Percentiles rank a stretch among this genome's conserved stretches.
These are phyloP conservation scores for Heliconius nattereri DNA, from an alignment of 1,140 invertebrate genomes.

Conservation along the genomic window DNA sequence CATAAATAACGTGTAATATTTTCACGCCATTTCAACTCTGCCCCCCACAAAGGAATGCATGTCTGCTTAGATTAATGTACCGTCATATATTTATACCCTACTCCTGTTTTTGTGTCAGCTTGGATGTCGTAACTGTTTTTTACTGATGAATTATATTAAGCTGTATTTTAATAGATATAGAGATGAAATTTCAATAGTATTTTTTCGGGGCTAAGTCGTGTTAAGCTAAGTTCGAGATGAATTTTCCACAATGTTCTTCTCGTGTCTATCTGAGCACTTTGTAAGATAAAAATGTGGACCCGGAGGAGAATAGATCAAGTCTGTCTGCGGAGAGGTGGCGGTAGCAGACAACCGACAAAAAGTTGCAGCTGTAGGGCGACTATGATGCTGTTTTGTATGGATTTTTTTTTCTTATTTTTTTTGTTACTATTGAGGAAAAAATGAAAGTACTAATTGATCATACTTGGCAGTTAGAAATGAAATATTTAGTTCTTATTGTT, in stretches of 20 bases:
- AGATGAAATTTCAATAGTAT: conserved; percentile 28
- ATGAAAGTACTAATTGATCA: no score
- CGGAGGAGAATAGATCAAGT: conserved; percentile 75
- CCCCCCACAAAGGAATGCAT: conserved; percentile 70
- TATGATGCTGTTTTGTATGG: conserved; percentile 25
- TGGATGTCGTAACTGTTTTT: conserved; percentile 34
- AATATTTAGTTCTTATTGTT: no score
- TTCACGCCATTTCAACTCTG: conserved; percentile 78
- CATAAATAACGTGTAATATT: conserved; percentile 78
- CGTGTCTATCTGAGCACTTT: conserved; percentile 79
- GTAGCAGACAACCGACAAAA: conserved; percentile 64
- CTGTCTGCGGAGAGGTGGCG: conserved; percentile 59
- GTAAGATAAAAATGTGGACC: conserved; percentile 79
- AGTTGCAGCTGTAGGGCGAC: conserved; percentile 51
- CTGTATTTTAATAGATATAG: conserved; percentile 23
- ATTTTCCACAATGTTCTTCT: conserved; percentile 75
- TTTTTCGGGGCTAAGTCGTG: conserved; percentile 32
- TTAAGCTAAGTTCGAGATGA: conserved; percentile 48
- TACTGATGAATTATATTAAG: conserved; percentile 26
- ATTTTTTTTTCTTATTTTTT: neutral
- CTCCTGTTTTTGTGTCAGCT: conserved; percentile 51
- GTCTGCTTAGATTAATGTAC: conserved; percentile 78
- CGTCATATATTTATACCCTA: conserved; percentile 76
- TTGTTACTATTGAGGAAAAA: no score
- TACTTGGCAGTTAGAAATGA: no score